Evolutionary conservation across 1,140 invertebrate species (phyloP).

Genomic region (Asbolus verrucosus): DNA sequence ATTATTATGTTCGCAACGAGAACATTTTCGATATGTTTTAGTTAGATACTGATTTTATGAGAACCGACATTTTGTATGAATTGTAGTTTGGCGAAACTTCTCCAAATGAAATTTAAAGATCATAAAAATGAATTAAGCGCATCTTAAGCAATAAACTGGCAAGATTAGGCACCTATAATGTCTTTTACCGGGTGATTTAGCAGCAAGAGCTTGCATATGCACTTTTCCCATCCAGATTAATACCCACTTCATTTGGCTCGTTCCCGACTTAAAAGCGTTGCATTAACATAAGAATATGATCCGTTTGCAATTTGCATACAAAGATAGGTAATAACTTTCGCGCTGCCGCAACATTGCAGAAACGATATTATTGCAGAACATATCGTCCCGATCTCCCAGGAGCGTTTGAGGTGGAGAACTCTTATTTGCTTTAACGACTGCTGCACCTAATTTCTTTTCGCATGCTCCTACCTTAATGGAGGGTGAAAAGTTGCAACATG

Average conservation of each 20-base stretch:
- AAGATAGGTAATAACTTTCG: slow-evolving; percentile 29
- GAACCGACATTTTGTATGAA: not conserved
- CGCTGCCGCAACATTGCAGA: not conserved
- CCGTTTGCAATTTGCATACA: slow-evolving; percentile 7
- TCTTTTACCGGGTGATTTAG: slow-evolving; percentile 21
- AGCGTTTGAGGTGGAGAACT: too few species aligned
- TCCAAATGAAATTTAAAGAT: slow-evolving; percentile 21
- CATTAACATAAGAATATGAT: slow-evolving; percentile 5
- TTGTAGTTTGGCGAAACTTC: not conserved
- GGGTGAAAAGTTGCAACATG: slow-evolving; percentile 5
- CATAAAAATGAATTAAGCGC: slow-evolving; percentile 18
- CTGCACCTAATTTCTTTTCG: too few species aligned
- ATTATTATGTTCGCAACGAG: too few species aligned
- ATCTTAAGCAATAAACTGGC: slow-evolving; percentile 12
- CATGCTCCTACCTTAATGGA: slow-evolving; percentile 32
- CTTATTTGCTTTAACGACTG: too few species aligned
- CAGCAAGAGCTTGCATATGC: slow-evolving; percentile 7
- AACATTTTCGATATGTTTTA: too few species aligned
- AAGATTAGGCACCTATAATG: slow-evolving; percentile 23
- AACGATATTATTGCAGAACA: too few species aligned
- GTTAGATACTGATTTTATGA: too few species aligned
- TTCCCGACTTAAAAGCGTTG: slow-evolving; percentile 4
- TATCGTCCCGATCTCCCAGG: too few species aligned
- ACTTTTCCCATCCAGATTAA: not conserved
- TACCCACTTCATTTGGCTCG: slow-evolving; percentile 5